Percentiles rank a stretch among this genome's conserved stretches.
Conservation (phyloP, 2,888 invertebrate species). For the Toxonevra muliebris region DNA sequence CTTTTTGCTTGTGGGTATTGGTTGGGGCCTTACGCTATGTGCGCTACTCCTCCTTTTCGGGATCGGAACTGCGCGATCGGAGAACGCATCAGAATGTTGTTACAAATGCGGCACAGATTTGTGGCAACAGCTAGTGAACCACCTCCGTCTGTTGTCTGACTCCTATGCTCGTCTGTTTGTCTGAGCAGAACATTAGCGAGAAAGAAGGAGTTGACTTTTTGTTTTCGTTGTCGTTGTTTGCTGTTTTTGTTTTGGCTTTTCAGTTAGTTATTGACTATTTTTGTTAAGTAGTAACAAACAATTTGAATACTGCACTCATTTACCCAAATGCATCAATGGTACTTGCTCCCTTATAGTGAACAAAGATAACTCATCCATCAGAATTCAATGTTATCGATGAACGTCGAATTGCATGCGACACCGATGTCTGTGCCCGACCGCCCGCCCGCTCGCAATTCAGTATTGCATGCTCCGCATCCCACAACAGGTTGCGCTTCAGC, state of each 20-base stretch:
- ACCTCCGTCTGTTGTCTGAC: conserved; percentile 47
- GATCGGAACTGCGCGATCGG: conserved; percentile 54
- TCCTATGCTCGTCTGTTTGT: conserved; percentile 10
- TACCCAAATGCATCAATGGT: no score
- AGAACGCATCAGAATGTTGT: conserved; percentile 47
- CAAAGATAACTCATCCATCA: no score
- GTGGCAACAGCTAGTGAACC: conserved; percentile 53
- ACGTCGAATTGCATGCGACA: no score
- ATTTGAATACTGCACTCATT: no score
- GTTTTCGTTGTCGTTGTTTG: background rate
- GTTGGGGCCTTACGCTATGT: conserved; percentile 60
- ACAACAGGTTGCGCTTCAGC: background rate
- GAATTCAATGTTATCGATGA: no score
- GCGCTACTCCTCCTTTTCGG: conserved; percentile 65
- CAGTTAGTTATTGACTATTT: background rate
- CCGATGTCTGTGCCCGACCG: no score
- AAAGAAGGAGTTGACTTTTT: conserved; percentile 26
- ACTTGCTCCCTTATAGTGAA: no score
- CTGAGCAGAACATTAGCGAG: conserved; percentile 35
- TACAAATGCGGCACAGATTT: conserved; percentile 51
- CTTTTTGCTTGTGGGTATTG: conserved; percentile 62
- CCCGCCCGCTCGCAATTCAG: no score
- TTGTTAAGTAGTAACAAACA: background rate
- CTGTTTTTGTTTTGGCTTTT: background rate
- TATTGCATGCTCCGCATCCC: no score